Percentiles rank a stretch among this genome's conserved stretches.
Evolutionary conservation across 2,113 vertebrate genomes (phyloP).

Genomic region (Mustela nigripes): DNA sequence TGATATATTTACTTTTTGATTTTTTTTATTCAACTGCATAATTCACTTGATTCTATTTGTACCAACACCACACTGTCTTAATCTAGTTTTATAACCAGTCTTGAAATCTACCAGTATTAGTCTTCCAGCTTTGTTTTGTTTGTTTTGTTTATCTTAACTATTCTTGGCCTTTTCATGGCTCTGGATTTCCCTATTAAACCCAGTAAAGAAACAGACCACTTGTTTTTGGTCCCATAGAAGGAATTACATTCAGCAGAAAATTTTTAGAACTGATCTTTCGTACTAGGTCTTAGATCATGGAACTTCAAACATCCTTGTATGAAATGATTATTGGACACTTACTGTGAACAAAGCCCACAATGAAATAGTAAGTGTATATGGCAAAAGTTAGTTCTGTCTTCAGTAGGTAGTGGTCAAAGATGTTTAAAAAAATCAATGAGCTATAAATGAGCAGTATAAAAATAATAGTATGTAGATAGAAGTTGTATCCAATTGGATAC

Average conservation of each 20-base stretch:
- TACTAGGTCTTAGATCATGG: background rate
- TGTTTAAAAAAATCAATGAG: background rate
- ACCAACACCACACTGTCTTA: background rate
- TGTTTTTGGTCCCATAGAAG: background rate
- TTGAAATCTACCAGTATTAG: background rate
- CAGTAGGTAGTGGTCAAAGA: background rate
- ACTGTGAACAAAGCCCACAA: background rate
- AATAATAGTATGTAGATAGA: background rate
- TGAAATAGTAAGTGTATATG: background rate
- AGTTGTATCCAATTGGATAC: background rate
- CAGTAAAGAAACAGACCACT: background rate
- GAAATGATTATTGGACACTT: background rate
- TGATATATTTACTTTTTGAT: background rate
- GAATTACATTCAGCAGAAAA: background rate
- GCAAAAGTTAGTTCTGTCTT: background rate
- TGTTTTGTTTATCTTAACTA: background rate
- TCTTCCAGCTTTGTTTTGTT: background rate
- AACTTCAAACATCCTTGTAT: background rate
- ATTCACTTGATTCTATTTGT: background rate
- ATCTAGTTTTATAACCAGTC: background rate
- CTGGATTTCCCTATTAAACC: background rate
- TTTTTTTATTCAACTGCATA: background rate
- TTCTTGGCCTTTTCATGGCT: background rate
- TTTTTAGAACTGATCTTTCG: background rate
- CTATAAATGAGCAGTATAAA: background rate